Percentiles rank a stretch among this genome's conserved stretches.
These are phyloP conservation scores for Serilophus lunatus DNA, from an alignment of 2,113 vertebrate species.

Conservation along the genomic window DNA sequence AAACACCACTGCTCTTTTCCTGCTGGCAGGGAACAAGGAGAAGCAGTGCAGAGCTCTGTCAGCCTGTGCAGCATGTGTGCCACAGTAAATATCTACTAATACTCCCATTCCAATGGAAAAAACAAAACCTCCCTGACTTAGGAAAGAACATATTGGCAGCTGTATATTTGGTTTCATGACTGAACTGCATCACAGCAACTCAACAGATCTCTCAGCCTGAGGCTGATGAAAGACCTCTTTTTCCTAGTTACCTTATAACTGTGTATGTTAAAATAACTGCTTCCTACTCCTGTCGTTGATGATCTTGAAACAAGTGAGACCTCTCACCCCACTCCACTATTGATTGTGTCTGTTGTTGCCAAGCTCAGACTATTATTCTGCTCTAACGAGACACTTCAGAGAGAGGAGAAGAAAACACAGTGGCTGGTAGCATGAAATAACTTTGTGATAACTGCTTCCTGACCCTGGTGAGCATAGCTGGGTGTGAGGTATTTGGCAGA, in stretches of 20 bases:
- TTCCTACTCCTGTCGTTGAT: background rate
- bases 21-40: background rate
- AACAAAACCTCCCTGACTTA: background rate
- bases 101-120: background rate
- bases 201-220: background rate
- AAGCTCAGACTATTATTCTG: background rate
- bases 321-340: background rate
- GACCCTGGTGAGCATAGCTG: background rate
- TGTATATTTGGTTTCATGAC: background rate
- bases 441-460: background rate
- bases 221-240: background rate
- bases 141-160: background rate
- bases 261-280: background rate
- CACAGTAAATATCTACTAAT: background rate
- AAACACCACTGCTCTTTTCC: background rate
- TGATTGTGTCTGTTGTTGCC: background rate
- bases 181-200: background rate
- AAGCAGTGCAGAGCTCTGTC: background rate
- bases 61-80: background rate
- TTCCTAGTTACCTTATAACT: background rate
- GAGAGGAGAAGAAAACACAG: background rate
- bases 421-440: background rate
- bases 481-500: background rate
- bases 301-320: background rate
- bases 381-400: background rate